These are phyloP conservation scores for Eulemur rubriventer DNA, from an alignment of 2,797 vertebrate species.

Conservation along the genomic window DNA sequence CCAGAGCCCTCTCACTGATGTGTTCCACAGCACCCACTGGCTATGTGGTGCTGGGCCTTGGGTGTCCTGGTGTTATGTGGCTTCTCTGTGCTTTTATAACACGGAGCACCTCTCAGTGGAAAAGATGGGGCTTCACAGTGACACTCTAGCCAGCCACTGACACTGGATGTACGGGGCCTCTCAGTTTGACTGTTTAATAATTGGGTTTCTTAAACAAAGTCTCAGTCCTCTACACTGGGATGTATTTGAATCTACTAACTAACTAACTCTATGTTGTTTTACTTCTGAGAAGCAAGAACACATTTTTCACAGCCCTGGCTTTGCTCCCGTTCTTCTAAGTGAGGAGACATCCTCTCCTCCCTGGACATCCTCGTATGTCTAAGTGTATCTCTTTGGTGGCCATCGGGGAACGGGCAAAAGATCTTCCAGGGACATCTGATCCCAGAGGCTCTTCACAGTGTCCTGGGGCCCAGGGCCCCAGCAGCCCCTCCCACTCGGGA, in stretches of 20 bases:
- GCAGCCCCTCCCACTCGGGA: not conserved
- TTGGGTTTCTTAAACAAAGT: not conserved
- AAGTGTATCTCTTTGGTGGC: not conserved
- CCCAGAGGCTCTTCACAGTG: not conserved
- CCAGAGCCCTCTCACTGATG: too few species aligned
- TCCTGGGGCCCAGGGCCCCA: too few species aligned
- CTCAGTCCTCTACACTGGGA: not conserved
- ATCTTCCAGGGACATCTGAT: not conserved
- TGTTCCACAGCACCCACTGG: too few species aligned
- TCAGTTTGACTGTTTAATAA: not conserved
- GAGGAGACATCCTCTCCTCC: not conserved
- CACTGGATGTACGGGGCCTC: rapidly evolving
- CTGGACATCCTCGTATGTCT: too few species aligned
- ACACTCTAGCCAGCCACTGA: not conserved
- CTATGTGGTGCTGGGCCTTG: not conserved
- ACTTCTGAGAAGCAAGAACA: not conserved
- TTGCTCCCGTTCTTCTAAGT: not conserved
- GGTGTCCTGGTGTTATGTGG: not conserved
- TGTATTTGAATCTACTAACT: not conserved
- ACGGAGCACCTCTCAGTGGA: not conserved
- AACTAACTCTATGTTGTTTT: not conserved
- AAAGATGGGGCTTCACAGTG: not conserved
- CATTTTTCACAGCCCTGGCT: not conserved
- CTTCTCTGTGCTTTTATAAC: not conserved
- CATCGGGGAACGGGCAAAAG: rapidly evolving